Base-by-base conservation (phyloP, 2,888 invertebrate species). In the Cheilosia vernalis region DNA sequence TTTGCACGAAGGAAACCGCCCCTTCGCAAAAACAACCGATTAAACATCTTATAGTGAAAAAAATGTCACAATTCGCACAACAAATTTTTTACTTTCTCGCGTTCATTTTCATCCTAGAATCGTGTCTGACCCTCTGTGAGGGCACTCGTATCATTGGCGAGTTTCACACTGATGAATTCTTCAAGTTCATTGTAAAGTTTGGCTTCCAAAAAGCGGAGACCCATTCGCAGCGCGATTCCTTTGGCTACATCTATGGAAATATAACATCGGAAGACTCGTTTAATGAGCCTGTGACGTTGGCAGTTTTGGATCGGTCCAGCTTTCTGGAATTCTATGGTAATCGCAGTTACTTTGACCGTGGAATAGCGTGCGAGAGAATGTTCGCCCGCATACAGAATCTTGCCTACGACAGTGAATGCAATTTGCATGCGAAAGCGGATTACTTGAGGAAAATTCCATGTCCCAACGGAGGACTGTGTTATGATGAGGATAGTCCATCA, bases 231-330 rank as follows among this genome's bases (percentile, higher is more conserved):
- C 95, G 95, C 88, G 95, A 97, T 90, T 97, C 98, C 87, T 96
- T 96, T 92, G 99, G 99, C 60, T 99, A 97, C 92, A 97, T 99
- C 89, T 99, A 97, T 91, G 99, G 99, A 15, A 99, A 99, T 92
- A 95, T 99, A 58, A 97, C 98, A 30, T 94, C 97, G 0, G 94
- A 93, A 87, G 93, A 94, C 58, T 93, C 94, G 73, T 95, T 96
- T 89, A 93, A 94, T 77, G 94, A 94, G 87, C 95, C 95, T 13
- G 94, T 96, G 44, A 97, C 97, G 17, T 94, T 98, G 87, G 97
- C 97, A n/a, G 97, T 98, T 13, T 93, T 98, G 87, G 98, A 98
- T 91, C 95, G 97, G 90, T 94, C 95, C 81, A 96, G 96, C 92
- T 98, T 98, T 92, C 93, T 98, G 87, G 96, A 97, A 89, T 98